Percentiles rank a stretch among this genome's conserved stretches.
Evolutionary conservation across 2,113 vertebrate genomes (phyloP).

Genomic region (Cyphomyrus plagiostoma): DNA sequence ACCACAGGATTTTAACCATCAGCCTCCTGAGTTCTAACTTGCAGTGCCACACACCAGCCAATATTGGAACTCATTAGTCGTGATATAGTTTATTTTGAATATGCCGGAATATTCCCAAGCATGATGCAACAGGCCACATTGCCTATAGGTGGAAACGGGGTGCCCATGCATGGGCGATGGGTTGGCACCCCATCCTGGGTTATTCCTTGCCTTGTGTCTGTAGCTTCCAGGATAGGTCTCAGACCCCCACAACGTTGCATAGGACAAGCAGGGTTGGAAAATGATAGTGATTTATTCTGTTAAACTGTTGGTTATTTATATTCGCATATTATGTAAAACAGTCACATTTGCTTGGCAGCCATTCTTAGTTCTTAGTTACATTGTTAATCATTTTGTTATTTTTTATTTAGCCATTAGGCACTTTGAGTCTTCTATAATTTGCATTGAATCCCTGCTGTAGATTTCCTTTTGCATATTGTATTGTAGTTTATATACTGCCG

Average conservation of each 20-base stretch:
- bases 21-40: background rate
- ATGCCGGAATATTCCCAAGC: background rate
- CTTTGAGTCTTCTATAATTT: background rate
- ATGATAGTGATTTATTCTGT: background rate
- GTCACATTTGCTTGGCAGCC: background rate
- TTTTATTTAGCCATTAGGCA: background rate
- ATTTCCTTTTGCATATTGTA: background rate
- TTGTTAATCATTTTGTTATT: background rate
- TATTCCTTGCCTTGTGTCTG: background rate
- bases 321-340: background rate
- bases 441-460: background rate
- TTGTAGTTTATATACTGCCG: background rate
- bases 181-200: background rate
- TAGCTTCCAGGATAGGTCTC: background rate
- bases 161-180: background rate
- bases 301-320: background rate
- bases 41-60: background rate
- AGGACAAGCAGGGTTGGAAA: background rate
- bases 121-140: background rate
- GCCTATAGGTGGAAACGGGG: background rate
- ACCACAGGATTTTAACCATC: background rate
- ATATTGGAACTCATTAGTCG: background rate
- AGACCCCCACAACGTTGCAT: background rate
- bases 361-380: background rate
- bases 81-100: background rate